Base-by-base conservation (phyloP, 2,888 invertebrate genomes). In the Liodrosophila aerea region DNA sequence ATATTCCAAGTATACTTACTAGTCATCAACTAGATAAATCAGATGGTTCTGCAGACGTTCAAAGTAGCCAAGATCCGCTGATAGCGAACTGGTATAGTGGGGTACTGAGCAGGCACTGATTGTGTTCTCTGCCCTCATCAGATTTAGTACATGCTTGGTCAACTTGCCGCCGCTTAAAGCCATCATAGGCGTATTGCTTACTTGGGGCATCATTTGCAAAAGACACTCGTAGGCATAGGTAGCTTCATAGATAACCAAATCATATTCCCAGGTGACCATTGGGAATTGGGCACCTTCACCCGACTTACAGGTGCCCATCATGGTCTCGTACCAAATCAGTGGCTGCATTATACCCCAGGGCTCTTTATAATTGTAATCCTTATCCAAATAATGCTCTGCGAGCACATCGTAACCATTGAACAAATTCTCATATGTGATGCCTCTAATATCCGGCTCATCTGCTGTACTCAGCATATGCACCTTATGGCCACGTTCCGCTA, bases 191-290 rank as follows among this genome's bases (percentile, higher is more conserved):
- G 47, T 40, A 0, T 15, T 4, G 0, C 11, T 47, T 15, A 31
- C 18, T 1, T 4, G 1, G 9, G 63, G 34, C 29, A 62, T n/a
- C 22, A 46, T 16, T 7, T 59, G 36, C 8, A 73, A 13, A 4
- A 74, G 43, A 8, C 82, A 72, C 8, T 74, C 72, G 30, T 73
- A 18, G 0, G 52, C 52, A 13, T 59, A 73, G 5, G 69, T 74
- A 18, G 70, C 61, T 52, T 85, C 74, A n/a, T 71, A 68, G 12
- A 81, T 71, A 9, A 86, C 62, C 44, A 85, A 66, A 27, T 85
- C 73, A 3, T 54, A 75, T 0, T 46, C 16, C n/a, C n/a, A n/a
- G 8, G 4, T 9, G 0, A 2, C n/a, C n/a, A 4, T 1, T 34
- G 1, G 1, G 40, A 13, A 0, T 47, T 7, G 1, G 36, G 9